Base-by-base conservation (phyloP, 1,140 invertebrate genomes). In the Neodiprion pinetum region DNA sequence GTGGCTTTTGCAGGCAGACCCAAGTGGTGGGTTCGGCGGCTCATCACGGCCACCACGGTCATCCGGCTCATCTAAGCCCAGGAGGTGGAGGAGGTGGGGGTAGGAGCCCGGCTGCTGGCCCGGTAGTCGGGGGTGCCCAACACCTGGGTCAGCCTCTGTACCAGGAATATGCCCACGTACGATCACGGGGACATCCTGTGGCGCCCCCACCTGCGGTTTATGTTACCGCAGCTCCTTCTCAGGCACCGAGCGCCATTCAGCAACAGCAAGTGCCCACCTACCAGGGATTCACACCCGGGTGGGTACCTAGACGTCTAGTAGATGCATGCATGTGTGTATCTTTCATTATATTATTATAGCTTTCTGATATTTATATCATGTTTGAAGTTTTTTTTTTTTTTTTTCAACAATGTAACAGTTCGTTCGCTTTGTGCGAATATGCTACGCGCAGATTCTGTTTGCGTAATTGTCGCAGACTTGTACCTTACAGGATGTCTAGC, bases 281-380 rank as follows among this genome's bases (percentile, higher is more conserved):
- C 80, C 88, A 88, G 82, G 88, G 87, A 88, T 89, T 88, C 80
- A 89, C 88, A 86, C 86, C 88, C 83, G 87, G 87, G 88, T 89
- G 87, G 84, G 88, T 88, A 89, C 85, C 84, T 87, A 88, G 84
- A 86, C 85, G 87, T 80, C 85, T 88, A 88, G 83, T 85, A 84
- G 84, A 88, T 88, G 85, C 86, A 88, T 85, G 86, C 87, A 88
- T 85, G 86, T 88, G 87, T 88, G 86, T 88, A 88, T 84, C 81
- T 81, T 82, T 84, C 86, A 80, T 79, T 80, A 76, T 82, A 84
- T 81, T 80, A 81, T 74, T 76, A 76, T 40, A 65, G 7, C 7
- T 14, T 23, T 69, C 7, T 21, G 47, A 69, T 69, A 11, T 21
- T 69, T 17, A 69, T 21, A 69, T 5, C n/a, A 65, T 23, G 40